Evolutionary conservation across 2,888 invertebrate species (phyloP).

Genomic region (Chrysopilus asiliformis): DNA sequence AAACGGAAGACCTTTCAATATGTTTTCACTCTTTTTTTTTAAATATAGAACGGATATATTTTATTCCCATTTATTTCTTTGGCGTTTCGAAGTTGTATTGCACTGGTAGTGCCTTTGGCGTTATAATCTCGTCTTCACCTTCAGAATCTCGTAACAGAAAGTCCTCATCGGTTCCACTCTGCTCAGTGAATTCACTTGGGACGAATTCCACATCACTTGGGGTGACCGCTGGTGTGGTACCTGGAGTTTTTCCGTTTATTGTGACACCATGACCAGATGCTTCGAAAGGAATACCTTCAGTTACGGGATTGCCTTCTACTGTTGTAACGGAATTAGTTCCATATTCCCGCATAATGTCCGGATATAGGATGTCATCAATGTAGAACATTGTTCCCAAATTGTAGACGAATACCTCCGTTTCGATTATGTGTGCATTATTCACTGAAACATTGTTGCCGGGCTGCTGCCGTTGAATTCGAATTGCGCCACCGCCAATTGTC

Average conservation of each 20-base stretch:
- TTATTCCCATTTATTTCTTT: conserved; percentile 26
- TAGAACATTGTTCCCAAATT: conserved; percentile 52
- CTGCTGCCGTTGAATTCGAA: conserved; percentile 38
- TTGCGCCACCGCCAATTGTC: conserved; percentile 43
- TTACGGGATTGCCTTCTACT: conserved; percentile 19
- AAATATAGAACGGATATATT: no score
- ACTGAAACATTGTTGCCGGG: conserved; percentile 38
- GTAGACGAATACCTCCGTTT: conserved; percentile 49
- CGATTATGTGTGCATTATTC: conserved; percentile 44
- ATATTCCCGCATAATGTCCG: conserved; percentile 31
- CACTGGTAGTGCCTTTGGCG: conserved; percentile 36
- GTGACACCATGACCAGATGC: conserved; percentile 15
- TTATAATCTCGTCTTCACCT: conserved; percentile 35
- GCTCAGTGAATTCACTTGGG: conserved; percentile 32
- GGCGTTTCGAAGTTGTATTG: conserved; percentile 29
- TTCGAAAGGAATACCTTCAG: conserved; percentile 11
- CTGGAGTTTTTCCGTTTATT: neutral
- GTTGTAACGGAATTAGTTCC: conserved; percentile 20
- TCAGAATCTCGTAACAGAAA: conserved; percentile 19
- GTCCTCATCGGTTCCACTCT: conserved; percentile 23
- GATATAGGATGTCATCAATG: conserved; percentile 44
- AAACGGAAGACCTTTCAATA: no score
- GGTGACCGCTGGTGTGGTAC: conserved; percentile 15
- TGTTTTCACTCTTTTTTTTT: no score
- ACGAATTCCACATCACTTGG: conserved; percentile 33